Evolutionary conservation across 2,113 vertebrate genomes (phyloP).

Genomic region (Phocoena sinus): DNA sequence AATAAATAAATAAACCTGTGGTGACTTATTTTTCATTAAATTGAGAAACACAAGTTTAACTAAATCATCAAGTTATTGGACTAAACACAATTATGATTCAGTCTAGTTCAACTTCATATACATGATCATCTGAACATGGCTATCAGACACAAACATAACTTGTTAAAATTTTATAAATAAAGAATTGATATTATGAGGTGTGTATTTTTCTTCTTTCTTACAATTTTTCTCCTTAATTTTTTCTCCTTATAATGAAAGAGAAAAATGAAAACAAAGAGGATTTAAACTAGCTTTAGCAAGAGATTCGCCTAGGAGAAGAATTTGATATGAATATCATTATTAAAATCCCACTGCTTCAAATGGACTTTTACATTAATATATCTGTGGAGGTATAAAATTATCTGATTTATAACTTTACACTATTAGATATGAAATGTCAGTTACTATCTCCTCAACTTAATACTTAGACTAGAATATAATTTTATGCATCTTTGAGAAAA

Average conservation of each 20-base stretch:
- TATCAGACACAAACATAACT: background rate
- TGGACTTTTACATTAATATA: slow-evolving; percentile 75
- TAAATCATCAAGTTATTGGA: slow-evolving; percentile 45
- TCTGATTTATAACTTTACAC: slow-evolving; percentile 74
- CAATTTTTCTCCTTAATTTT: background rate
- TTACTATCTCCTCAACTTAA: slow-evolving; percentile 72
- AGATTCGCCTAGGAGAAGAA: slow-evolving; percentile 65
- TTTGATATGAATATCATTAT: slow-evolving; percentile 74
- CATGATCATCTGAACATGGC: slow-evolving; percentile 22
- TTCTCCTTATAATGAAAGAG: background rate
- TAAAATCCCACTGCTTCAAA: slow-evolving; percentile 69
- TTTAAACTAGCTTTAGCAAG: slow-evolving; percentile 21
- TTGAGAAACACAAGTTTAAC: background rate
- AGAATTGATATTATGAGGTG: background rate
- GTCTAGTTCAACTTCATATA: slow-evolving; percentile 39
- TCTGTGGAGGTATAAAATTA: slow-evolving; percentile 72
- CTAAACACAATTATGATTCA: slow-evolving; percentile 50
- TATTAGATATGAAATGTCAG: slow-evolving; percentile 74
- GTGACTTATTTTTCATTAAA: slow-evolving; percentile 46
- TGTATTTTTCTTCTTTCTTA: background rate
- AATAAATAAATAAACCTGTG: background rate
- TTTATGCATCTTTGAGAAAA: slow-evolving; percentile 70
- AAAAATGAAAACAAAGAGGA: background rate
- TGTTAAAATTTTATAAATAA: slow-evolving; percentile 3
- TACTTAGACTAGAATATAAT: slow-evolving; percentile 68